Base-by-base conservation (phyloP, 2,888 invertebrate species). In the Hypselothyrea guttata region DNA sequence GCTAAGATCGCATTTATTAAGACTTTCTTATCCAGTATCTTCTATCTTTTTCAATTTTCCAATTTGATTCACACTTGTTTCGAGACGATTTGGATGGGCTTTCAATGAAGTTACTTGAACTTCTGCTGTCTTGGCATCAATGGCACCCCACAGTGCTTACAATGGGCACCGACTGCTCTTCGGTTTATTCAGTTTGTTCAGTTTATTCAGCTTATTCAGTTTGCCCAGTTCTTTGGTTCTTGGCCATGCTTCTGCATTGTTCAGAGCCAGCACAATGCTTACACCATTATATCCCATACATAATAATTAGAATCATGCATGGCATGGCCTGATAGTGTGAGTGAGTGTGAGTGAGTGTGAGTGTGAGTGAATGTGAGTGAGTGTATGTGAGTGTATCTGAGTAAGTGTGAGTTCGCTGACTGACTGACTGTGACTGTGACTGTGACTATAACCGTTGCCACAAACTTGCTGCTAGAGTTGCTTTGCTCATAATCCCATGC, bases 291-390 rank as follows among this genome's bases (percentile, higher is more conserved):
- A 33, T 15, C 47, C 54, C 47, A 70, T 75, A 82, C 82, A 78
- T 82, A 78, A 78, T 78, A 78, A 78, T 78, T 82, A 78, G 78
- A 82, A 78, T 78, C 82, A 81, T 77, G 75, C 77, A 77, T 66
- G 56, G 72, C 58, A 44, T 35, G 7, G 52, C 30, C 53, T 48
- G 49, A 37, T 18, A 45, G 28, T 34, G 46, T 52, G 41, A 28
- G 33, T 53, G 40, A 31, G 12, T 28, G 12, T 53, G 42, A 27
- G 31, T 48, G 46, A 53, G 16, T 49, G 13, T 35, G 30, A 45
- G n/a, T 35, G 44, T 42, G 41, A 51, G 45, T 56, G 18, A 73
- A 47, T 53, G 55, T 37, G 62, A 70, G 78, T 72, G 68, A 71
- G 58, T 66, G 70, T 59, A 58, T 62, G 63, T 70, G 71, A n/a